Evolutionary conservation across 2,888 invertebrate genomes (phyloP).

Genomic region (Sinopyrophorus schimmeli): DNA sequence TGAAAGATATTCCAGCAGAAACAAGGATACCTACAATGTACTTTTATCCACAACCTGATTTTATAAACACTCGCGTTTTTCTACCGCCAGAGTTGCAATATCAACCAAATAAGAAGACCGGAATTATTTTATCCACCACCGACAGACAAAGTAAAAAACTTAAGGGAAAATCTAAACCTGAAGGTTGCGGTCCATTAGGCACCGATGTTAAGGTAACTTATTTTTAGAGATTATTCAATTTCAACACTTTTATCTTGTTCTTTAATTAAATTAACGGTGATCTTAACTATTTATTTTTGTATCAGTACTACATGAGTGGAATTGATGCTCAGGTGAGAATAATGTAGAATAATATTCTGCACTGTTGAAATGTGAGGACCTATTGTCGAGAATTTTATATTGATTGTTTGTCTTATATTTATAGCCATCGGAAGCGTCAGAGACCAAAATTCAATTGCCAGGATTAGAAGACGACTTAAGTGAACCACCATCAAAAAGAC

Average conservation of each 20-base stretch:
- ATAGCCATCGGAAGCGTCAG: constrained; percentile 79
- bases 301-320: constrained; percentile 47
- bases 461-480: constrained; percentile 64
- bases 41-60: constrained; percentile 76
- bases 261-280: background rate
- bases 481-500: constrained; percentile 54
- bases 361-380: too few species aligned
- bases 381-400: too few species aligned
- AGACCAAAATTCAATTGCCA: constrained; percentile 76
- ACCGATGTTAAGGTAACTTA: constrained; percentile 62
- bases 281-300: background rate
- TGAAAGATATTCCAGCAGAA: constrained; percentile 87
- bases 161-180: constrained; percentile 57
- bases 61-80: constrained; percentile 77
- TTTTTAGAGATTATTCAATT: too few species aligned
- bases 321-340: constrained; percentile 68
- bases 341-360: too few species aligned
- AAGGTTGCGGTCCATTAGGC: constrained; percentile 62
- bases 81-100: constrained; percentile 79
- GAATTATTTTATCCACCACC: constrained; percentile 53
- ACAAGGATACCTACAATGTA: constrained; percentile 89
- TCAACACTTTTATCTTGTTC: too few species aligned
- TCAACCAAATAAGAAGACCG: constrained; percentile 55
- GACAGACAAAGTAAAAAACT: constrained; percentile 53
- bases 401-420: constrained; percentile 30